A percentile compares a stretch with the other conserved stretches of the same genome.
These are phyloP conservation scores for Apocheima hispidaria DNA, from an alignment of 2,888 invertebrate species.

Conservation along the genomic window DNA sequence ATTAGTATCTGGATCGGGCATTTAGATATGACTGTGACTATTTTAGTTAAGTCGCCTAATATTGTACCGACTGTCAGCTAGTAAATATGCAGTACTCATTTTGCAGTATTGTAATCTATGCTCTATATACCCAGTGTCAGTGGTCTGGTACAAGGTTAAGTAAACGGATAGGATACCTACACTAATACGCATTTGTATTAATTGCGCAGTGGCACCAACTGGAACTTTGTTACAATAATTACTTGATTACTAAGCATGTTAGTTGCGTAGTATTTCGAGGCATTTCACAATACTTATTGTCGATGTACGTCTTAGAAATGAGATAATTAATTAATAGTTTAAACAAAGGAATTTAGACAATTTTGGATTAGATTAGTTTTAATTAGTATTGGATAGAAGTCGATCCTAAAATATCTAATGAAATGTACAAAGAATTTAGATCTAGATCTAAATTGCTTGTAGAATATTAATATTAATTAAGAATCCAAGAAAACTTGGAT, in stretches of 20 bases:
- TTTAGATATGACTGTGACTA: constrained; percentile 1
- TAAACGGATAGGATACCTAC: constrained; percentile 34
- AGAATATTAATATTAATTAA: too few relatives aligned
- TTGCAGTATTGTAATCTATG: constrained; percentile 46
- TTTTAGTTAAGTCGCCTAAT: background rate
- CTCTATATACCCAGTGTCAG: constrained; percentile 45
- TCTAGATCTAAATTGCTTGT: too few relatives aligned
- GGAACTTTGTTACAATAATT: constrained; percentile 22
- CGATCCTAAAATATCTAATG: too few relatives aligned
- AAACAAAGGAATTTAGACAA: too few relatives aligned
- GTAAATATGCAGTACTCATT: constrained; percentile 21
- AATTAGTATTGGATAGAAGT: too few relatives aligned
- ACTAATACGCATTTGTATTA: background rate
- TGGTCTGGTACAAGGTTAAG: constrained; percentile 54
- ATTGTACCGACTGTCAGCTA: too few relatives aligned
- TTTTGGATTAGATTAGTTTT: too few relatives aligned
- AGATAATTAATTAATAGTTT: too few relatives aligned
- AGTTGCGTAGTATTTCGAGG: constrained; percentile 15
- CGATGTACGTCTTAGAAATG: too few relatives aligned
- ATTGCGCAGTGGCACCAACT: constrained; percentile 27
- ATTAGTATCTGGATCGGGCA: constrained; percentile 7
- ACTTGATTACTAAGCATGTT: constrained; percentile 12
- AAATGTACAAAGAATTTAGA: too few relatives aligned
- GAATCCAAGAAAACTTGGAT: too few relatives aligned
- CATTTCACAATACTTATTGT: constrained; percentile 13